Evolutionary conservation across 2,797 vertebrate species (phyloP), one percentile per base, ranked within the genome.

Genomic region (Sciaenops ocellatus): DNA sequence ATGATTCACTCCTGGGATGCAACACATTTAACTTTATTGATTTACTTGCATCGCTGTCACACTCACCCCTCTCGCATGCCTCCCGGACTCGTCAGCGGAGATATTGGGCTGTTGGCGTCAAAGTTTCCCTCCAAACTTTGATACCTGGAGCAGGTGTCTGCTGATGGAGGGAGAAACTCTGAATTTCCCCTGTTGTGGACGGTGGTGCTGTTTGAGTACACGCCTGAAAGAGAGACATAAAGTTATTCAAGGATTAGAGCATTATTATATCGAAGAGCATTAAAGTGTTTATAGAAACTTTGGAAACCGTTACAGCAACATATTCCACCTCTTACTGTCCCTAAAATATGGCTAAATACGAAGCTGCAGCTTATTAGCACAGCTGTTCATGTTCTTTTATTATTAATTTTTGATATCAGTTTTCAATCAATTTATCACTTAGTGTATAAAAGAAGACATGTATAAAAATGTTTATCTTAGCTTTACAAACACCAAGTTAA

Each of bases 41-140:
- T 77, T n/a, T n/a, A 26, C 59, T 38, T 30, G 22, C 1, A 34
- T 6, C n/a, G 7, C 10, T 70, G 11, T 56, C 20, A 34, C 48
- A 84, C 97, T 12, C 95, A 98, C 97, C 96, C 93, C 0, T 97
- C 96, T 89, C 93, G 93, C 85, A 94, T 54, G 74, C 87, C 93
- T 34, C 95, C 95, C 0, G 90, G 84, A 16, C 79, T 82, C 1
- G 92, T 87, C 79, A 96, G 34, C 1, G 95, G 92, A 1, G 96
- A 92, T 84, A 95, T 93, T 3, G 94, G 91, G 61, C 93, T 92
- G 86, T 90, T 60, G 64, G 92, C 85, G 52, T 90, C 76, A 64
- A 92, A 92, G 84, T 92, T 74, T 0, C 92, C 91, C 64, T 97
- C 96, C 17, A 96, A 81, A 0, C 91, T 80, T 48, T 93, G 94